Percentiles rank a stretch among this genome's conserved stretches.
Evolutionary conservation across 1,140 invertebrate genomes (phyloP).

Genomic region (Ostrea edulis): DNA sequence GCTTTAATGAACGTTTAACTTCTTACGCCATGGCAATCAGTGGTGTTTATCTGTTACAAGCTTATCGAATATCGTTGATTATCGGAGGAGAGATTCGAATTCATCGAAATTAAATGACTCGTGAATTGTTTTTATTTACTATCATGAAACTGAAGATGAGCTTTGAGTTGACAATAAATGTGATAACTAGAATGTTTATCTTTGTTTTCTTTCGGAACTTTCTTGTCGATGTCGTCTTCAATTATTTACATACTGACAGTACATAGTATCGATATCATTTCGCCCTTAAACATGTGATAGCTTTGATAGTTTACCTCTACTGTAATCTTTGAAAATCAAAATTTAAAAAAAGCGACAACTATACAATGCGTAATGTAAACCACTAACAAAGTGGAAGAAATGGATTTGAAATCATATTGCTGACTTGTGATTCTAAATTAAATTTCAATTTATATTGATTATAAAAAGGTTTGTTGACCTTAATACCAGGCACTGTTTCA

Average conservation of each 20-base stretch:
- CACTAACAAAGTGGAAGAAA: no score
- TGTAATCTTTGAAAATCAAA: no score
- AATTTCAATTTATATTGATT: no score
- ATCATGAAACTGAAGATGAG: not conserved
- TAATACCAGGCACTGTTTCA: no score
- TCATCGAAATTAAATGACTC: not conserved
- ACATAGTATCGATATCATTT: not conserved
- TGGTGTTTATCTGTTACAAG: not conserved
- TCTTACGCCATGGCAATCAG: not conserved
- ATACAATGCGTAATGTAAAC: no score
- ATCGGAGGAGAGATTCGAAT: not conserved
- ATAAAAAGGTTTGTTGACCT: no score
- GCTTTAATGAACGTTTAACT: conserved; percentile 22
- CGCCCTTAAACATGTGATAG: not conserved
- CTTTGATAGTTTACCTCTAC: no score
- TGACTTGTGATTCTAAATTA: no score
- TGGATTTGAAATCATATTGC: no score
- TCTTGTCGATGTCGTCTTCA: not conserved
- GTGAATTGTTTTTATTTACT: conserved; percentile 26
- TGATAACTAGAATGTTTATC: conserved; percentile 9
- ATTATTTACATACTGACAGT: not conserved
- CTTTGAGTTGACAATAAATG: not conserved
- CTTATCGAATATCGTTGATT: conserved; percentile 1
- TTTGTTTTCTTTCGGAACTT: not conserved
- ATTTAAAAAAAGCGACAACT: no score